Base-by-base conservation (phyloP, 2,797 vertebrate genomes). In the Aplochiton taeniatus region DNA sequence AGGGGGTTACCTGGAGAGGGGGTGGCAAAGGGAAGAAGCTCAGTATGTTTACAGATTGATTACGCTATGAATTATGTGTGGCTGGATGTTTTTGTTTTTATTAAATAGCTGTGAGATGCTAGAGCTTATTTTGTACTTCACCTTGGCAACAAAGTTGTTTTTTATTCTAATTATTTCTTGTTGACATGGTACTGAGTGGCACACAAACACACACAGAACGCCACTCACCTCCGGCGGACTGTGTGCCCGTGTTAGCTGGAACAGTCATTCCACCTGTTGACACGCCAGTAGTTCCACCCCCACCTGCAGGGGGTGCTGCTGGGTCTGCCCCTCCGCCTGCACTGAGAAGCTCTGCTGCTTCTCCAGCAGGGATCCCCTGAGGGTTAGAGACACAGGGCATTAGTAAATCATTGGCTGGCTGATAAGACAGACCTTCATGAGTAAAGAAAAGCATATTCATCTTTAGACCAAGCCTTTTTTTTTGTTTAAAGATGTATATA, bases 281-380 rank as follows among this genome's bases (percentile, higher is more conserved):
- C 44, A 50, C 68, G 43, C 65, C 58, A 47, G 86, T 74, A 70
- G 77, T 75, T 11, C 87, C 31, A 31, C 31, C 88, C 70, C 88
- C 60, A 43, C 60, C 84, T 79, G 80, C 78, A 87, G 85, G 69
- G 51, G 94, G 81, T 4, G 20, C 48, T 11, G 66, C 85, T 0
- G 93, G 83, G 4, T 94, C 94, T 65, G 92, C 84, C 61, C 88
- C 90, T 68, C 88, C 79, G 3, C 31, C 31, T 31, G 31, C 31
- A 31, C 31, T 58, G 88, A 83, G 51, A 89, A 91, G 68, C 83
- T 88, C 64, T 92, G 91, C 74, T 93, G 91, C 81, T 95, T 31
- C 31, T 31, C 31, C 94, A 67, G 91, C 92, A 13, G 96, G 96
- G 61, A 97, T 94, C 51, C 96, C 96, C 97, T 98, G 74, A 57